A percentile compares a stretch with the other conserved stretches of the same genome.
These are phyloP conservation scores for Stichodactyla mertensii DNA, from an alignment of 64 coral and sea anemone genomes.

Conservation along the genomic window DNA sequence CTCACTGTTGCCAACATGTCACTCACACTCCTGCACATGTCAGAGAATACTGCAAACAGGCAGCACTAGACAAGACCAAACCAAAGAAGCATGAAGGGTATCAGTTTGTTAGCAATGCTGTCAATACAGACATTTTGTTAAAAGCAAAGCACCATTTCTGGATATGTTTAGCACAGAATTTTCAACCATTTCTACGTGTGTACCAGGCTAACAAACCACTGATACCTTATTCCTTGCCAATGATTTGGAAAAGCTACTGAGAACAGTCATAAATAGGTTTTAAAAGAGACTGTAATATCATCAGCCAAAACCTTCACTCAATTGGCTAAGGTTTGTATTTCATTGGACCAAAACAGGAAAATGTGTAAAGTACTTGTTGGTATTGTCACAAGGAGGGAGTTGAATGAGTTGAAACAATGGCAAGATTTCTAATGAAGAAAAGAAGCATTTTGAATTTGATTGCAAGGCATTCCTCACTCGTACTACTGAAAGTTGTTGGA, in stretches of 20 bases:
- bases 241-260: constrained; percentile 51
- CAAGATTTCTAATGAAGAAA: constrained; percentile 5
- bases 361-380: constrained; percentile 55
- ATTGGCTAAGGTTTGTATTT: constrained; percentile 48
- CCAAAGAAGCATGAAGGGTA: constrained; percentile 79
- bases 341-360: constrained; percentile 50
- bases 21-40: constrained; percentile 50
- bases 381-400: constrained; percentile 51
- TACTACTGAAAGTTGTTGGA: constrained; percentile 12
- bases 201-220: constrained; percentile 40
- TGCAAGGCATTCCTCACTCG: constrained; percentile 6
- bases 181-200: constrained; percentile 50
- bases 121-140: constrained; percentile 60
- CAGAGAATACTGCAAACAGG: constrained; percentile 61
- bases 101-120: constrained; percentile 42
- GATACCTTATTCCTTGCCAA: constrained; percentile 57
- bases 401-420: constrained; percentile 31
- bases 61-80: constrained; percentile 55
- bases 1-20: constrained; percentile 65
- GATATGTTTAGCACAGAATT: constrained; percentile 71
- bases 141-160: constrained; percentile 81
- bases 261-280: constrained; percentile 40
- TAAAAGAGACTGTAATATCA: constrained; percentile 35
- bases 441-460: constrained; percentile 43
- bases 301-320: constrained; percentile 42